Percentiles rank a stretch among this genome's conserved stretches.
phyloP scores from a whole-genome alignment of 2,888 invertebrate genomes.

The Eupsilia transversa region DNA sequence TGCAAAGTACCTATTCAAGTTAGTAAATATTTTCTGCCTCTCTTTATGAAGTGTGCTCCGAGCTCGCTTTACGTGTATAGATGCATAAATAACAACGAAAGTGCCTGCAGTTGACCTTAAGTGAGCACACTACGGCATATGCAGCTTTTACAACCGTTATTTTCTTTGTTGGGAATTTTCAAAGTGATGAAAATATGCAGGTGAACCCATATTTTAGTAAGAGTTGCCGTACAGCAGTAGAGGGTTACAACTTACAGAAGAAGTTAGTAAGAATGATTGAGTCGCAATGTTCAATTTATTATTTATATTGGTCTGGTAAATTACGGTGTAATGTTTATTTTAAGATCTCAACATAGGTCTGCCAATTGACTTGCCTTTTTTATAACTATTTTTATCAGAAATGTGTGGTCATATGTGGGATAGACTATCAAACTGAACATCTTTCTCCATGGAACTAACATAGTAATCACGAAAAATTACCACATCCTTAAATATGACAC shows the following conservation, averaged over 20 bases:
- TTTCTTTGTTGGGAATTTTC: slow-evolving; percentile 33
- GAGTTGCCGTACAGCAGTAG: not conserved
- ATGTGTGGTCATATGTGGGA: too few relatives aligned
- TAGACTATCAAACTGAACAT: too few relatives aligned
- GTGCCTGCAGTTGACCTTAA: slow-evolving; percentile 53
- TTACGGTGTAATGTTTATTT: too few relatives aligned
- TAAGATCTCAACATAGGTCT: too few relatives aligned
- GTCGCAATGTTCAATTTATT: not conserved
- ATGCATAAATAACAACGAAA: slow-evolving; percentile 46
- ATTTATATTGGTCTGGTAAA: too few relatives aligned
- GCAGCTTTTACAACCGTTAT: slow-evolving; percentile 13
- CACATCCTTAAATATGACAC: too few relatives aligned
- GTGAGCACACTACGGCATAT: slow-evolving; percentile 13
- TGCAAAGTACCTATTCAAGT: slow-evolving; percentile 9
- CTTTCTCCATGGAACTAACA: too few relatives aligned
- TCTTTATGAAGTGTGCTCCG: slow-evolving; percentile 35
- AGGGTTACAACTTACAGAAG: not conserved
- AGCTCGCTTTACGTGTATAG: slow-evolving; percentile 26
- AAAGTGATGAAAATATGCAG: slow-evolving; percentile 19
- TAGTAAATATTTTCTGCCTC: slow-evolving; percentile 26
- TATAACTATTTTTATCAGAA: too few relatives aligned
- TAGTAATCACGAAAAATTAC: too few relatives aligned
- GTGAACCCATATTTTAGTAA: not conserved
- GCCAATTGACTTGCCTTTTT: too few relatives aligned
- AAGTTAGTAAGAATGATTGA: not conserved